phyloP scores from a whole-genome alignment of 2,888 invertebrate species.

The Trimorus sp. region DNA sequence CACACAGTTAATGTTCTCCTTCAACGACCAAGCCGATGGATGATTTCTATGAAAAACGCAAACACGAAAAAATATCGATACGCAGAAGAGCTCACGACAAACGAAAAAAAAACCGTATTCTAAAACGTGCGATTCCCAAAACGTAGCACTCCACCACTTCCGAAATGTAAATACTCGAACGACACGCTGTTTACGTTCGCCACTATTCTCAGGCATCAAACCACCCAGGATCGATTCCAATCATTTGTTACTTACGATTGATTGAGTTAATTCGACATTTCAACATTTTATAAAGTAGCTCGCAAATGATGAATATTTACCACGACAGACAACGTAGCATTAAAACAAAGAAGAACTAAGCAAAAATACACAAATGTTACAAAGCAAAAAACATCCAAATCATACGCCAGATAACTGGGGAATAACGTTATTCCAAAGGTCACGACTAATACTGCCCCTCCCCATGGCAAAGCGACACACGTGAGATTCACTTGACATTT shows the following conservation, averaged over 20 bases:
- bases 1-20: too few species aligned
- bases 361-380: slow-evolving; percentile 21
- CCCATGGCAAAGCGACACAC: too few species aligned
- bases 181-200: slow-evolving; percentile 27
- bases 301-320: slow-evolving; percentile 58
- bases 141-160: slow-evolving; percentile 35
- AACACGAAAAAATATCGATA: too few species aligned
- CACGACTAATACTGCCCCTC: slow-evolving; percentile 20
- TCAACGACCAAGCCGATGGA: too few species aligned
- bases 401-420: slow-evolving; percentile 8
- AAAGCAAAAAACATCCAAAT: neutral
- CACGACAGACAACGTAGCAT: slow-evolving; percentile 40
- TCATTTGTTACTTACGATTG: slow-evolving; percentile 52
- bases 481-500: too few species aligned
- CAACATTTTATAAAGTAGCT: slow-evolving; percentile 60
- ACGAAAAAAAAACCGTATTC: slow-evolving; percentile 43
- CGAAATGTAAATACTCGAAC: slow-evolving; percentile 46
- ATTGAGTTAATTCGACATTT: slow-evolving; percentile 54
- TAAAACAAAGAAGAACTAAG: slow-evolving; percentile 18
- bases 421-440: slow-evolving; percentile 51
- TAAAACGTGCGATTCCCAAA: slow-evolving; percentile 60
- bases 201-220: slow-evolving; percentile 15
- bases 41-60: too few species aligned
- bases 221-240: slow-evolving; percentile 18
- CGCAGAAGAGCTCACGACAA: slow-evolving; percentile 16